Percentiles rank a stretch among this genome's conserved stretches.
Evolutionary conservation across 2,113 vertebrate genomes (phyloP).

Genomic region (Phaethon lepturus): DNA sequence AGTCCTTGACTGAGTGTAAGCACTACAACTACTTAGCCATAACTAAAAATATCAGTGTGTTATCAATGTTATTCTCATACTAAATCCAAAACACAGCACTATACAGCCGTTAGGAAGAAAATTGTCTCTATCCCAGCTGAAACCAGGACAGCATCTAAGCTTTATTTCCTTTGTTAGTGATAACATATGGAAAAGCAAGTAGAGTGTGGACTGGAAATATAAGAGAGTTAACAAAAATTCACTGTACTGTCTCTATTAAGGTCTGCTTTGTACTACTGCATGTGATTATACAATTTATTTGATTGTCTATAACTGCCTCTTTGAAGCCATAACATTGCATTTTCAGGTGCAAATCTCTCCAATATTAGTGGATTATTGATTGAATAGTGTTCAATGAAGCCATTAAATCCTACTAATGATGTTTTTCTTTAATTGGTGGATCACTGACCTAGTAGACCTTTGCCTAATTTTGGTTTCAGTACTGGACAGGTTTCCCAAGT

Average conservation of each 20-base stretch:
- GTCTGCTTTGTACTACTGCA: background rate
- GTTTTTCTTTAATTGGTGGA: background rate
- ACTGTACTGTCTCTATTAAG: background rate
- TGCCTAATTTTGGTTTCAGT: background rate
- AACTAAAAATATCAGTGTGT: too few relatives aligned
- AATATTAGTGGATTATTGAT: slow-evolving; percentile 8
- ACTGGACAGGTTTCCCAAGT: background rate
- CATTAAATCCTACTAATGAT: background rate
- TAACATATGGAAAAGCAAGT: background rate
- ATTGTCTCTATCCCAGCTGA: too few relatives aligned
- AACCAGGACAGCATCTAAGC: background rate
- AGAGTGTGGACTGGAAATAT: background rate
- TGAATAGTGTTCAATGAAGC: background rate
- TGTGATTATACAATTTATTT: background rate
- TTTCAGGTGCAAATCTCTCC: background rate
- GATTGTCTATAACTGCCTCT: background rate
- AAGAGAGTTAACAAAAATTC: background rate
- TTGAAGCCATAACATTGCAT: background rate
- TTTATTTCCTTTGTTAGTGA: background rate
- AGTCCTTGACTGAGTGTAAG: too few relatives aligned
- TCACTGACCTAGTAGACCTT: background rate
- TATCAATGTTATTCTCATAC: too few relatives aligned
- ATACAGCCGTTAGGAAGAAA: too few relatives aligned
- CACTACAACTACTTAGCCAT: too few relatives aligned
- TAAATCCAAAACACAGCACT: too few relatives aligned